phyloP scores from a whole-genome alignment of 2,797 vertebrate genomes.

The Ptychobarbus kaznakovi region DNA sequence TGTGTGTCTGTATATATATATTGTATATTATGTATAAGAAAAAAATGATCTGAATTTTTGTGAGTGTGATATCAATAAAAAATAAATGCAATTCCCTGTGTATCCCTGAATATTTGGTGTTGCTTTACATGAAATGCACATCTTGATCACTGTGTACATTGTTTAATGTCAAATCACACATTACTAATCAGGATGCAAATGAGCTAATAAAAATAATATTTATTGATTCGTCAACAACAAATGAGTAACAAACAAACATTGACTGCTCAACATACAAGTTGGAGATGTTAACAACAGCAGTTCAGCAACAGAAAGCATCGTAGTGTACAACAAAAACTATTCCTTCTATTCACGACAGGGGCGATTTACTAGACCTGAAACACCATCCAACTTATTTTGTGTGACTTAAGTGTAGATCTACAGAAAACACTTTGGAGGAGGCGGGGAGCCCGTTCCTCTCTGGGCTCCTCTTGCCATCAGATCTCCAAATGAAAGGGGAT shows the following conservation, averaged over 20 bases:
- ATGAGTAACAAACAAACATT: slow-evolving; percentile 16
- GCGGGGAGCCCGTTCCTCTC: neutral
- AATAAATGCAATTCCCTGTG: neutral
- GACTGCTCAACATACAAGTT: slow-evolving; percentile 27
- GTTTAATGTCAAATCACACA: neutral
- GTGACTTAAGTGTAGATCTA: slow-evolving; percentile 45
- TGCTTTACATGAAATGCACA: neutral
- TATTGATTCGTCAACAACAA: slow-evolving; percentile 51
- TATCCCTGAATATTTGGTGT: neutral
- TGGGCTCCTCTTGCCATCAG: neutral
- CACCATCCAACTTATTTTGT: slow-evolving; percentile 36
- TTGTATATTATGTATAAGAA: neutral
- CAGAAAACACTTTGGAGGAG: slow-evolving; percentile 35
- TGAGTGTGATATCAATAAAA: neutral
- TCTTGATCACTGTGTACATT: too few species aligned
- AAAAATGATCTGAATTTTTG: neutral
- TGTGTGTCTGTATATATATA: too few species aligned
- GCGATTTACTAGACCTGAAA: slow-evolving; percentile 12
- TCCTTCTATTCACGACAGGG: slow-evolving; percentile 23
- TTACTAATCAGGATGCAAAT: neutral
- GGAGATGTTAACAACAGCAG: slow-evolving; percentile 39
- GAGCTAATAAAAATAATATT: slow-evolving; percentile 43
- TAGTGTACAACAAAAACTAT: slow-evolving; percentile 28
- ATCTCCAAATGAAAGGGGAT: slow-evolving; percentile 41
- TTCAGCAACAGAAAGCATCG: slow-evolving; percentile 14